Conservation (phyloP, 2,888 invertebrate genomes). For the Patella pellucida region DNA sequence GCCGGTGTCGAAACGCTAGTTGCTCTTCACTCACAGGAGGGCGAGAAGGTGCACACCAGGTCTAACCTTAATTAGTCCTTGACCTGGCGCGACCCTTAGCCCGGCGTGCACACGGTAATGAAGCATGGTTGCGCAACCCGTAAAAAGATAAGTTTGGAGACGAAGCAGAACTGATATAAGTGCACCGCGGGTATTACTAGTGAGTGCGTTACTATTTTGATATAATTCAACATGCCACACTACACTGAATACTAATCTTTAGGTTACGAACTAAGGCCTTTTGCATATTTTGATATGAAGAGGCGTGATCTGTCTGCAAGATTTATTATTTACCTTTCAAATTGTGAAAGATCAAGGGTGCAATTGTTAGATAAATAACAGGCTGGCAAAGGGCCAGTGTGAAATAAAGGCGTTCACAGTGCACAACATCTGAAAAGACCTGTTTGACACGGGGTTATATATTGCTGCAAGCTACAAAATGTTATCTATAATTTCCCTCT, state of each 20-base stretch:
- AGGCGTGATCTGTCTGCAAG: no score
- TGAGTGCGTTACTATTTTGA: constrained; percentile 6
- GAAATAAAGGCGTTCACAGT: no score
- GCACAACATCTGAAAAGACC: no score
- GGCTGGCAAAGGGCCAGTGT: no score
- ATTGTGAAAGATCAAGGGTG: no score
- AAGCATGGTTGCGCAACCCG: constrained; percentile 10
- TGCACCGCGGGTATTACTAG: constrained; percentile 7
- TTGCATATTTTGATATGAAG: neutral
- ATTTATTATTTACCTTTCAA: no score
- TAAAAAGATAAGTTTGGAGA: constrained; percentile 4
- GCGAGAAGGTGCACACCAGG: constrained; percentile 11
- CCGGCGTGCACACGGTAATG: constrained; percentile 5
- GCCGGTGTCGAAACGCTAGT: neutral
- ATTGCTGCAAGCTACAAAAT: no score
- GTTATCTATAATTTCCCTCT: no score
- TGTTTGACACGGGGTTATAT: no score
- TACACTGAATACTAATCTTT: neutral
- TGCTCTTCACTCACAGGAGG: neutral
- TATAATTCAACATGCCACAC: neutral
- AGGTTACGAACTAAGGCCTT: constrained; percentile 1
- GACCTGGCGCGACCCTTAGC: constrained; percentile 20
- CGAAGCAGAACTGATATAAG: constrained; percentile 10
- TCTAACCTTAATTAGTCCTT: constrained; percentile 27
- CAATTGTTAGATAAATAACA: no score